phyloP scores from a whole-genome alignment of 2,797 vertebrate species.

The Molothrus aeneus region DNA sequence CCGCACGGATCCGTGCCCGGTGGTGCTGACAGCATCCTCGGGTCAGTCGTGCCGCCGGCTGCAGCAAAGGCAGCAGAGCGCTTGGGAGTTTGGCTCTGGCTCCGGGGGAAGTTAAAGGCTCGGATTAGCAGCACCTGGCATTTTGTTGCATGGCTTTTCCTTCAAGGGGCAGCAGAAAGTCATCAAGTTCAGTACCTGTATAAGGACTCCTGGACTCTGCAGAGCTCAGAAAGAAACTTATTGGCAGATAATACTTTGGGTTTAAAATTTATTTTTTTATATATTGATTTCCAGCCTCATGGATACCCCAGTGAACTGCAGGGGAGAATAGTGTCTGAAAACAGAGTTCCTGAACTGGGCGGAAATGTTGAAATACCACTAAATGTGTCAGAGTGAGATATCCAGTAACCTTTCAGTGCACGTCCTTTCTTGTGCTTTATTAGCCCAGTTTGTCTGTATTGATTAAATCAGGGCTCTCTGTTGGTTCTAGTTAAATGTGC shows the following conservation, averaged over 20 bases:
- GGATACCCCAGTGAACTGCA: background rate
- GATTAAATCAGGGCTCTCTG: background rate
- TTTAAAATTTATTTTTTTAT: background rate
- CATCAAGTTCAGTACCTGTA: background rate
- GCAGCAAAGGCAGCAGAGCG: background rate
- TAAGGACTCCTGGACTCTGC: background rate
- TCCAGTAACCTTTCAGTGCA: background rate
- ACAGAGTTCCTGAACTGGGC: background rate
- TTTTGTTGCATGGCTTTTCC: background rate
- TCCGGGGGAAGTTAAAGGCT: background rate
- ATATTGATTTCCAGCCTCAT: background rate
- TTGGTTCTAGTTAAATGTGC: background rate
- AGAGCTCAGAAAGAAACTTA: background rate
- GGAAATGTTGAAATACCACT: background rate
- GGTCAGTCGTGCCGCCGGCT: background rate
- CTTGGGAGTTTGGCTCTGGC: background rate
- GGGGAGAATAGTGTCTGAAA: background rate
- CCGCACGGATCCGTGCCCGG: too few relatives aligned
- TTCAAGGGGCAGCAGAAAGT: constrained; percentile 6
- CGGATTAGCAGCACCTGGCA: background rate
- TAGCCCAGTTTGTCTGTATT: background rate
- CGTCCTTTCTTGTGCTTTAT: background rate
- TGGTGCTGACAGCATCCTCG: background rate
- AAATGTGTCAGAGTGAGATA: background rate
- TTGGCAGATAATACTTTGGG: background rate